Evolutionary conservation across 2,797 vertebrate genomes (phyloP), one percentile per base, ranked within the genome.

Genomic region (Argentina silus): DNA sequence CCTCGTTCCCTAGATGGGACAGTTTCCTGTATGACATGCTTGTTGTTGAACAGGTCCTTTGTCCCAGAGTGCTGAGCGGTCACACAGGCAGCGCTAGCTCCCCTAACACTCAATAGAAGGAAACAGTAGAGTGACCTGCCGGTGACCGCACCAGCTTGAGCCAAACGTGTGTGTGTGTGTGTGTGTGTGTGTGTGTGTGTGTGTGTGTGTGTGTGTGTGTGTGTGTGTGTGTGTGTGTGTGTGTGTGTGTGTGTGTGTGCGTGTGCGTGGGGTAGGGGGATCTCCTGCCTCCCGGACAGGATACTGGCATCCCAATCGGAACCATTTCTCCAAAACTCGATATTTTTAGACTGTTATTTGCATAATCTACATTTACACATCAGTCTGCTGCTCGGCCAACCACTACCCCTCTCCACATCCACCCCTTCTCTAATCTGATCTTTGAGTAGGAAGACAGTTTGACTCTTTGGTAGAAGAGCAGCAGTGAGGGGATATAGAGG

Each of bases 31-130:
- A 53, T 10, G 17, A 51, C n/a, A 2, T 11, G 15, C 5, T 36
- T 23, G 23, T 36, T 56, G 57, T 50, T 44, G 65, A 7, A 43
- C 50, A 44, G 7, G 36, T 44, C 59, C 43, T 64, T 68, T 79
- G 67, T 71, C 62, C 64, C 53, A 11, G 44, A 65, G 19, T 8
- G 15, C 53, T 14, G 44, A 65, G 19, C 9, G 15, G 57, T 8
- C 43, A 7, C 47, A 51, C 6, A 23, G 3, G 42, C 12, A 27
- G 10, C 17, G 62, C 42, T 42, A 48, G 42, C 68, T 73, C 60
- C 23, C 64, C 62, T 53, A 9, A 7, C 60, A 56, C 57, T 86
- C 73, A 82, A 85, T 83, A 36, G 78, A 57, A 87, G 85, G 81
- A 85, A 83, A 65, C 69, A 19, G 72, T 76, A 50, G 36, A 23